A percentile compares a stretch with the other conserved stretches of the same genome.
Conservation (phyloP, 2,888 invertebrate genomes). For the Amorpha juglandis region DNA sequence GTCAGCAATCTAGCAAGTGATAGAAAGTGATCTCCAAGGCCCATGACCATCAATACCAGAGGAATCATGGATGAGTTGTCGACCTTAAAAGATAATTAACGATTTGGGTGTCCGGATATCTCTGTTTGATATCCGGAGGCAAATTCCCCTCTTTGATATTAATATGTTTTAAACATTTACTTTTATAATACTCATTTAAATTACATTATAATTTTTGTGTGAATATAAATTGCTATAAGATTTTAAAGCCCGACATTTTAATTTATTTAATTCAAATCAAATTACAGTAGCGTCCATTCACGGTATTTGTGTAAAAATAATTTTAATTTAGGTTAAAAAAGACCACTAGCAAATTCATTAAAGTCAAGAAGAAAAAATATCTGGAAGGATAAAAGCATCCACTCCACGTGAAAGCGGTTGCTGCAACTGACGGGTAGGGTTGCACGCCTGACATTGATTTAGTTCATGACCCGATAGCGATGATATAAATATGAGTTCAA, state of each 20-base stretch:
- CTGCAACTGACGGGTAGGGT: constrained; percentile 37
- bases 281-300: constrained; percentile 25
- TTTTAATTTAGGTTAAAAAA: constrained; percentile 37
- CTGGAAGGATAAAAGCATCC: constrained; percentile 46
- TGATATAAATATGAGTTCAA: background rate
- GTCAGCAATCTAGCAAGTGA: too few relatives aligned
- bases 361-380: constrained; percentile 51
- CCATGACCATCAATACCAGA: too few relatives aligned
- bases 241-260: background rate
- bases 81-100: too few relatives aligned
- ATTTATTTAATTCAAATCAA: background rate
- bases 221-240: background rate
- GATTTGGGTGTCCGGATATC: too few relatives aligned
- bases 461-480: too few relatives aligned
- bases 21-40: too few relatives aligned
- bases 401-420: constrained; percentile 44
- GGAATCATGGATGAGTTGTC: too few relatives aligned
- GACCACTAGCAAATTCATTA: constrained; percentile 51
- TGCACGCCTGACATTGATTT: background rate
- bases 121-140: too few relatives aligned
- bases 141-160: too few relatives aligned
- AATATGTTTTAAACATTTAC: too few relatives aligned
- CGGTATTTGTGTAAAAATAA: constrained; percentile 31
- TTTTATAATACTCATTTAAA: background rate
- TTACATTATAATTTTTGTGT: too few relatives aligned